phyloP scores from a whole-genome alignment of 2,888 invertebrate genomes.

The Helobdella robusta region DNA sequence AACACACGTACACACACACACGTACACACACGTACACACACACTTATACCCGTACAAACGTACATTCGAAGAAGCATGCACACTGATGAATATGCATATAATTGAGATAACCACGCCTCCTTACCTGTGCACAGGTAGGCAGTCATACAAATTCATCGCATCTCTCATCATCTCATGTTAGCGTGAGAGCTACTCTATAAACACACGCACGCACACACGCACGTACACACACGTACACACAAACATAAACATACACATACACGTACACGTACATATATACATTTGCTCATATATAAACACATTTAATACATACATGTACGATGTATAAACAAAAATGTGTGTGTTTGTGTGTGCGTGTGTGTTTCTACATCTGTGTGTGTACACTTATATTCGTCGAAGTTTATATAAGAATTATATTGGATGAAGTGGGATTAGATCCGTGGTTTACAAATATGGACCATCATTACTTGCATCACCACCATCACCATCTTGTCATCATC shows the following conservation, averaged over 20 bases:
- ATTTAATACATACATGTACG: neutral
- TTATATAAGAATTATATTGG: no score
- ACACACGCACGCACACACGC: slow-evolving; percentile 4
- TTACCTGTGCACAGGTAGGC: no score
- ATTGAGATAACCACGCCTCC: no score
- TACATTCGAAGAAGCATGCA: no score
- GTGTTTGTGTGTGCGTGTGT: neutral
- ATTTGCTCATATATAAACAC: neutral
- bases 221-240: neutral
- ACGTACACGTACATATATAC: neutral
- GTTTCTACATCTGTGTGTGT: neutral
- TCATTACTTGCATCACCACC: no score
- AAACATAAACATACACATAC: neutral
- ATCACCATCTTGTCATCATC: no score
- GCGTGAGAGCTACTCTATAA: neutral
- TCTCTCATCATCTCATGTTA: neutral
- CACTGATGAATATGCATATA: no score
- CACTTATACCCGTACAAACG: neutral
- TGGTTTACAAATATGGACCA: no score
- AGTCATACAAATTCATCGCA: neutral
- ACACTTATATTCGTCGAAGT: no score
- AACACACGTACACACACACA: neutral
- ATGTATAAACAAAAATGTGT: neutral
- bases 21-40: neutral
- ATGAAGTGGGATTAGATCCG: no score